Evolutionary conservation across 2,888 invertebrate species (phyloP), one percentile per base, ranked within the genome.

Genomic region (Polydrusus cervinus): DNA sequence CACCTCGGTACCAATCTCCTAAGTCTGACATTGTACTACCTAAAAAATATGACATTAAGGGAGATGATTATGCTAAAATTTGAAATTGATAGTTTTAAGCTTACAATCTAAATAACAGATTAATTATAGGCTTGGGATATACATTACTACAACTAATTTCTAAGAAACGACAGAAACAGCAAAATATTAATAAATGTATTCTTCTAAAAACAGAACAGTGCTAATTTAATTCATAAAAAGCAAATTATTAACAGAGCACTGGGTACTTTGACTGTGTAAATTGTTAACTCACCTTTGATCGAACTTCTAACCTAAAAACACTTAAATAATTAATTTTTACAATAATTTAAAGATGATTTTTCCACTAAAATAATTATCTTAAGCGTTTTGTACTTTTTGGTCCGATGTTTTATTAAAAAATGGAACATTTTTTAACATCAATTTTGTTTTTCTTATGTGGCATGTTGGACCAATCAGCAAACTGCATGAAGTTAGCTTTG

Each of bases 1-100:
- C 91, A 79, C 91, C 91, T 78, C 92, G 90, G 84, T 92, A 95
- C 95, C 95, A 96, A 80, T 93, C 92, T 77, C 91, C 90, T 78
- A 96, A 90, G 86, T 97, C 97, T 76, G 94, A 92, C 95, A 95
- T 95, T 53, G 13, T 75, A 9, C 16, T 75, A 9, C 16, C 66
- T 49, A 16, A 47, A 72, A 72, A 34, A 66, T 13, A 40, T 34
- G n/a, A 43, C 13, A 43, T 43, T n/a, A 43, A 9, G 3, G 13
- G 9, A 11, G 40, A 7, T 40, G 13, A 13, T 40, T 40, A 40
- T 40, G 30, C 30, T 5, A 30, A 5, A 7, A 30, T n/a, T 30
- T 30, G 7, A 30, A 30, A 30, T 30, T 30, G n/a, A n/a, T n/a
- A n/a, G n/a, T n/a, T n/a, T n/a, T n/a, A n/a, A n/a, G 30, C 7